These are phyloP conservation scores for Liodrosophila aerea DNA, from an alignment of 2,888 invertebrate genomes.

Conservation along the genomic window DNA sequence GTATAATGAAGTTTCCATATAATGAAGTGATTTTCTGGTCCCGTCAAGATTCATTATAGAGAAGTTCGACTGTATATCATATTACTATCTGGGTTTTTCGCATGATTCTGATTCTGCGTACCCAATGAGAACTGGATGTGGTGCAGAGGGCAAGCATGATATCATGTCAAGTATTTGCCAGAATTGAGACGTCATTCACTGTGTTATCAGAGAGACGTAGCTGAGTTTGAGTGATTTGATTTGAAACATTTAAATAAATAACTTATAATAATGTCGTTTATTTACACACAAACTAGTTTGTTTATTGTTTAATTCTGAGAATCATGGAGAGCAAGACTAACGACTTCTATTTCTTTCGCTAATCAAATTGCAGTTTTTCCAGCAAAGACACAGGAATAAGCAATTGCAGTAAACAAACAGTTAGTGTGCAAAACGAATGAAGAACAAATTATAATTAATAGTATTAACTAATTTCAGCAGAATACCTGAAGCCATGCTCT, in stretches of 20 bases:
- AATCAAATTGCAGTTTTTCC: slow-evolving; percentile 33
- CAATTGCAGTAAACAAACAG: slow-evolving; percentile 20
- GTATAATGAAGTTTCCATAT: too few relatives aligned
- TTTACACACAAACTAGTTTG: slow-evolving; percentile 19
- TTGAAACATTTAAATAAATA: slow-evolving; percentile 21
- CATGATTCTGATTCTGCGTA: slow-evolving; percentile 10
- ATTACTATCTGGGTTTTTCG: slow-evolving; percentile 2
- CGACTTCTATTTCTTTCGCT: neutral
- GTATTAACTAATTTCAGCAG: slow-evolving; percentile 18
- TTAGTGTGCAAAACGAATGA: neutral
- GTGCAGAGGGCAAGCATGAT: slow-evolving; percentile 43
- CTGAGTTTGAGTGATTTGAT: slow-evolving; percentile 7
- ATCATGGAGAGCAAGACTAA: slow-evolving; percentile 24
- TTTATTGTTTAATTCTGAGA: slow-evolving; percentile 36
- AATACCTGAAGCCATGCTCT: slow-evolving; percentile 42
- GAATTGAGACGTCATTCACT: slow-evolving; percentile 36
- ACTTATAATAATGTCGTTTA: slow-evolving; percentile 7
- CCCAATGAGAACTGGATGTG: slow-evolving; percentile 17
- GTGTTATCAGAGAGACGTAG: slow-evolving; percentile 19
- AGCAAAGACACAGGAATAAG: slow-evolving; percentile 1
- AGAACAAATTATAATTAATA: neutral
- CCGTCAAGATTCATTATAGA: too few relatives aligned
- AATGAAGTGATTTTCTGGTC: too few relatives aligned
- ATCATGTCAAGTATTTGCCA: slow-evolving; percentile 28
- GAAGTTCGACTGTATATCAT: too few relatives aligned